Percentiles rank a stretch among this genome's conserved stretches.
These are phyloP conservation scores for Yoshiicerus persimilis DNA, from an alignment of 1,140 invertebrate species.

Conservation along the genomic window DNA sequence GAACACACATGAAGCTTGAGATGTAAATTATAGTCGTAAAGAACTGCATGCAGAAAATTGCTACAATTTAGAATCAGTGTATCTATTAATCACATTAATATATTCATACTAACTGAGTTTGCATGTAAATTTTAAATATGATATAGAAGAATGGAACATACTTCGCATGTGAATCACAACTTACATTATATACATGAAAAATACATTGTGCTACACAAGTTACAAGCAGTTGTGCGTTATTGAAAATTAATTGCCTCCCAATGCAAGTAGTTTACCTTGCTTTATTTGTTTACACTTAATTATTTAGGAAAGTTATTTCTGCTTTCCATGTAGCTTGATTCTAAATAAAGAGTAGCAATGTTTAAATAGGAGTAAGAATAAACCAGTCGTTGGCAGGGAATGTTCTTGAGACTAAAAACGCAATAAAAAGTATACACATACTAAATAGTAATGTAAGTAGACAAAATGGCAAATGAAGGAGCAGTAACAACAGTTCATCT, in stretches of 20 bases:
- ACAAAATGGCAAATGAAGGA: neutral
- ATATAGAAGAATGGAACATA: neutral
- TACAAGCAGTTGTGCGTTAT: no score
- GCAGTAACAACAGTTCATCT: neutral
- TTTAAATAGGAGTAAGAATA: neutral
- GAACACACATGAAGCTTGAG: slow-evolving; percentile 7
- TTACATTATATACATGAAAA: neutral
- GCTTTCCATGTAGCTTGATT: no score
- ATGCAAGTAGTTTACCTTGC: no score
- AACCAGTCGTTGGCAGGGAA: neutral
- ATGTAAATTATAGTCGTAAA: neutral
- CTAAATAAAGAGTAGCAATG: no score
- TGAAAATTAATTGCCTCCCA: no score
- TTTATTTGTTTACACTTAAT: no score
- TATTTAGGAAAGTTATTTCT: no score
- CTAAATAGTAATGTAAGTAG: neutral
- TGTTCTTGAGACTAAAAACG: no score
- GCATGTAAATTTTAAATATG: neutral
- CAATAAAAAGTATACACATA: neutral
- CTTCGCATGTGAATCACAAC: neutral
- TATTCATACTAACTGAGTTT: neutral
- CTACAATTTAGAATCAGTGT: neutral
- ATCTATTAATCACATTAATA: neutral
- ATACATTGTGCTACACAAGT: no score
- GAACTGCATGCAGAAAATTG: neutral